Percentiles rank a stretch among this genome's conserved stretches.
phyloP scores from a whole-genome alignment of 64 coral and sea anemone genomes.

The Orbicella faveolata region DNA sequence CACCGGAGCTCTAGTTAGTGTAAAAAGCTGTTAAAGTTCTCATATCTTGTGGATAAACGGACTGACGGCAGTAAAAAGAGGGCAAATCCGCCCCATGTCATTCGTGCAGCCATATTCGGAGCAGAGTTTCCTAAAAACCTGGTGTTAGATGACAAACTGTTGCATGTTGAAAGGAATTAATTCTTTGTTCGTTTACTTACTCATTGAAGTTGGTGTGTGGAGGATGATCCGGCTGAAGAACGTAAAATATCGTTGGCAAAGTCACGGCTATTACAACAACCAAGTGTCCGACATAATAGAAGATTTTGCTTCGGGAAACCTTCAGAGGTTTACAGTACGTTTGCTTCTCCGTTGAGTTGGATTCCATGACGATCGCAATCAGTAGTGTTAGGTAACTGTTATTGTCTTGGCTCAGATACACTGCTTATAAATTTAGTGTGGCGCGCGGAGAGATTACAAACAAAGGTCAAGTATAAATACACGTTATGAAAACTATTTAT shows the following conservation, averaged over 20 bases:
- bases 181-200: conserved; percentile 7
- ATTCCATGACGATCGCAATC: background rate
- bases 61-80: no score
- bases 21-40: no score
- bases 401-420: no score
- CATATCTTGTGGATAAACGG: no score
- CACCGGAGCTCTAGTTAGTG: no score
- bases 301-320: background rate
- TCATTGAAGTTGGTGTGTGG: background rate
- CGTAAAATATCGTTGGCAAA: conserved; percentile 25
- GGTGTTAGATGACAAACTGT: no score
- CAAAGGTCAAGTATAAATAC: conserved; percentile 41
- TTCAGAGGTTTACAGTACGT: background rate
- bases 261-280: conserved; percentile 1
- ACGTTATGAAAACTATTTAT: background rate
- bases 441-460: background rate
- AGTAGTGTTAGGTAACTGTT: no score
- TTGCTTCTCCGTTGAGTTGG: background rate
- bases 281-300: background rate
- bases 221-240: conserved; percentile 21
- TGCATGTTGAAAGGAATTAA: no score
- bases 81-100: no score
- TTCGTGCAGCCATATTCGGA: no score
- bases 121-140: no score
- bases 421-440: background rate